Base-by-base conservation (phyloP, 2,797 vertebrate species). In the Gorsachius magnificus region DNA sequence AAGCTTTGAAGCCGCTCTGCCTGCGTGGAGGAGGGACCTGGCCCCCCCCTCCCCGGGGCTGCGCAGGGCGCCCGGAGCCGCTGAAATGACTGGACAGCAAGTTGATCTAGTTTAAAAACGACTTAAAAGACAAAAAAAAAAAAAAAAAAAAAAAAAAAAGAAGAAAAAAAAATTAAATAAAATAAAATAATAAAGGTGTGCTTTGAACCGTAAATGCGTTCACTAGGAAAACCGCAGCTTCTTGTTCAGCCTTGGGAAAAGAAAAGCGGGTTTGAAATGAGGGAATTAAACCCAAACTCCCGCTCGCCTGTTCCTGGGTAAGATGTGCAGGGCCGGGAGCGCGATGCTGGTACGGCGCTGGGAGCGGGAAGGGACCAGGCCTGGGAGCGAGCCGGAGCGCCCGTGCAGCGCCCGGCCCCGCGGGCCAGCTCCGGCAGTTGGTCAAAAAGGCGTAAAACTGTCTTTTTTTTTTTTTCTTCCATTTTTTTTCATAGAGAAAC, bases 271-370 rank as follows among this genome's bases (percentile, higher is more conserved):
- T 95, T 96, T 97, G 85, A 97, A 98, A 97, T 97, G 18, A 84
- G 79, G 13, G 13, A 6, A 41, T 41, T 15, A 15, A 41, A 5
- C 41, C 41, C 57, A 61, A 97, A 97, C 95, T 72, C 93, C 98
- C 98, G 96, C 98, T 97, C 97, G 98, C 95, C 96, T 87, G 97
- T 97, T 97, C 96, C 97, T 95, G 94, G 91, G 97, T 92, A 98
- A 99, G 98, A 98, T 98, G 98, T 97, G 98, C 97, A 97, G 98
- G 95, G 96, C 95, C 93, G 95, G 96, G 87, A 96, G 98, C 98
- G 97, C 98, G 98, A 98, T 99, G 99, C 99, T 99, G 99, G 99
- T 98, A 97, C 96, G 98, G 98, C 97, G 96, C 98, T 97, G 98
- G 98, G 41, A 43, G 41, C 41, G 15, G 41, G 41, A 41, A 13